Percentiles rank a stretch among this genome's conserved stretches.
Evolutionary conservation across 2,113 vertebrate species (phyloP).

Genomic region (Mugil cephalus): DNA sequence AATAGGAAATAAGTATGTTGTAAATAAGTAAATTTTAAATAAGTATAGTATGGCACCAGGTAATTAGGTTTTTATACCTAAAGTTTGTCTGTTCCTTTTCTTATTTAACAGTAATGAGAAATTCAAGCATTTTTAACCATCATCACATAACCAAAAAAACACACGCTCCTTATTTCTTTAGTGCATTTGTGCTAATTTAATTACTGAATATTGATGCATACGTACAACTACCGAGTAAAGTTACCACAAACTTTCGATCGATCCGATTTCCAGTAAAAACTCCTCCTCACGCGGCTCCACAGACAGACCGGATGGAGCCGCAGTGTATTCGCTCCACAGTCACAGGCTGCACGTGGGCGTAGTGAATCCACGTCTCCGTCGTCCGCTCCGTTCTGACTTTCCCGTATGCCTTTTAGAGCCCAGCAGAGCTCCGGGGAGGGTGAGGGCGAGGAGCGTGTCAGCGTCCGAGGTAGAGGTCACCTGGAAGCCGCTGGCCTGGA

Average conservation of each 20-base stretch:
- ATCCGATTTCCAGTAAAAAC: not conserved
- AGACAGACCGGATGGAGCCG: slow-evolving; percentile 1
- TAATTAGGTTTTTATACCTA: too few species aligned
- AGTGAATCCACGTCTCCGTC: slow-evolving; percentile 35
- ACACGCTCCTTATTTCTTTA: too few species aligned
- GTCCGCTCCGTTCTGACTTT: slow-evolving; percentile 9
- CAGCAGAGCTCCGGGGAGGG: slow-evolving; percentile 85
- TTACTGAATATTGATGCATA: not conserved
- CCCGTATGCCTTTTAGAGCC: slow-evolving; percentile 86
- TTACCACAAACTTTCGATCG: not conserved
- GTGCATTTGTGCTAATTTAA: too few species aligned
- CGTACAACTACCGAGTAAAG: not conserved
- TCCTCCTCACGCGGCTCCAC: not conserved
- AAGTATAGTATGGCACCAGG: too few species aligned
- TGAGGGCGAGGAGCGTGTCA: slow-evolving; percentile 90
- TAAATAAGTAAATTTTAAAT: too few species aligned
- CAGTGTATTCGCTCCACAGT: slow-evolving; percentile 16
- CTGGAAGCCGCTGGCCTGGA: slow-evolving; percentile 90
- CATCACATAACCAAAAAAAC: too few species aligned
- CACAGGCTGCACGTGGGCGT: slow-evolving; percentile 34
- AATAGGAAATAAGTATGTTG: too few species aligned
- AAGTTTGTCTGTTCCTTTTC: too few species aligned
- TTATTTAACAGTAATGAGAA: too few species aligned
- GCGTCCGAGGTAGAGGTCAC: slow-evolving; percentile 92
- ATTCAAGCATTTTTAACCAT: too few species aligned